Evolutionary conservation across 2,113 vertebrate genomes (phyloP), one percentile per base, ranked within the genome.

Genomic region (Tor tambroides): DNA sequence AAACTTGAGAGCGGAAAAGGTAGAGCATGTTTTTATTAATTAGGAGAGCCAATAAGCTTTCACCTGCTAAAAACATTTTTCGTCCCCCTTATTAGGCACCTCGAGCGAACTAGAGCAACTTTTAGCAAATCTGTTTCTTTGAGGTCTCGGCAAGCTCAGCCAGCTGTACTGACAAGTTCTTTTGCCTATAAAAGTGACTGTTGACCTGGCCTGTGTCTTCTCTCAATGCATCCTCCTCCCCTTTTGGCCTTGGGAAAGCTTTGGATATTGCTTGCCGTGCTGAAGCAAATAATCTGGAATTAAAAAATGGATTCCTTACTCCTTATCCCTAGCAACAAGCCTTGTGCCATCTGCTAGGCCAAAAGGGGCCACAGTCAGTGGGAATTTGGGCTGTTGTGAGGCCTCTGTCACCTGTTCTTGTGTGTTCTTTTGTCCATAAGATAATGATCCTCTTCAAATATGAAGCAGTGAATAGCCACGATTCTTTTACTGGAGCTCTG

Each of bases 281-380:
- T 88, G 95, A 96, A 95, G 96, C 96, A 97, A 97, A 97, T 96
- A 97, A 97, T 96, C 95, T 96, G 96, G 96, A 97, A 97, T 97
- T 96, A 97, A 97, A 97, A 93, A 90, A 96, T 95, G 96, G 96
- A 97, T 97, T 96, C 97, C 97, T 97, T 93, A 94, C 94, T 92
- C 95, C 95, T 96, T 95, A 96, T 95, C 96, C 96, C 96, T 97
- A 97, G 97, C 96, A 97, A 97, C 97, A 96, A 94, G 94, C 93
- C 95, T 95, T 95, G 96, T 94, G 95, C 96, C 97, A 97, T 97
- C 97, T 97, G 97, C 96, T 96, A 94, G 90, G 93, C 95, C 94
- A 94, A 96, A 95, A 96, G 95, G 94, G 94, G 93, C 93, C 94
- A 93, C 94, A 92, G 94, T 95, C 93, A 94, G 96, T 95, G 94